Base-by-base conservation (phyloP, 2,888 invertebrate genomes). In the Apamea anceps region DNA sequence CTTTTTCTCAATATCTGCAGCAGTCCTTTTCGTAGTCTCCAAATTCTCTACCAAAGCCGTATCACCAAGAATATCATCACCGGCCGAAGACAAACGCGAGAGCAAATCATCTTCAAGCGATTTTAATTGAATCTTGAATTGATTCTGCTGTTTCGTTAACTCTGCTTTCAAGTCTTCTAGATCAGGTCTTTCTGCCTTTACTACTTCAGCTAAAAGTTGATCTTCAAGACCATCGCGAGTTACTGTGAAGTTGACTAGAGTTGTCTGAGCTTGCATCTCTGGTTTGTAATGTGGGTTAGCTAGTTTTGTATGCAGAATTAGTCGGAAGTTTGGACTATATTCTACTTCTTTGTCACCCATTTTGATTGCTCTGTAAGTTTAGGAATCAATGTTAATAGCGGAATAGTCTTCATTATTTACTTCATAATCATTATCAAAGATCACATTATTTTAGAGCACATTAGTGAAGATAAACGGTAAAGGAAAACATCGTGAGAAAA, bases 251-350 rank as follows among this genome's bases (percentile, higher is more conserved):
- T 99, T 99, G 86, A 99, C 99, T 81, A 99, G 97, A 3, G 99
- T 99, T 0, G 99, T 99, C 96, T 99, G 99, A 25, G 99, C 99
- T 96, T 99, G 99, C 99, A 99, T 99, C 97, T 99, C 99, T 1
- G 99, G 99, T 93, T 99, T 99, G 94, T 99, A 99, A 96, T 99
- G 99, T 21, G 99, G 99, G 97, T 99, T 99, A 1, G 99, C 99
- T 89, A 99, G 95, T 96, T 99, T 99, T 0, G 99, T 99, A 91
- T 99, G 99, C 42, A 99, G 96, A 87, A 99, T 98, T 7, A 99
- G 96, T 66, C 98, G 98, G 93, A 99, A 99, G 79, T 97, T 97
- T 8, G 98, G 97, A 96, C 99, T 99, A 93, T 99, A 99, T 94
- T 99, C 99, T 21, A 99, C 98, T 97, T 99, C 99, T 94, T 99